Evolutionary conservation across 1,140 invertebrate species (phyloP).

Genomic region (Cylas formicarius): DNA sequence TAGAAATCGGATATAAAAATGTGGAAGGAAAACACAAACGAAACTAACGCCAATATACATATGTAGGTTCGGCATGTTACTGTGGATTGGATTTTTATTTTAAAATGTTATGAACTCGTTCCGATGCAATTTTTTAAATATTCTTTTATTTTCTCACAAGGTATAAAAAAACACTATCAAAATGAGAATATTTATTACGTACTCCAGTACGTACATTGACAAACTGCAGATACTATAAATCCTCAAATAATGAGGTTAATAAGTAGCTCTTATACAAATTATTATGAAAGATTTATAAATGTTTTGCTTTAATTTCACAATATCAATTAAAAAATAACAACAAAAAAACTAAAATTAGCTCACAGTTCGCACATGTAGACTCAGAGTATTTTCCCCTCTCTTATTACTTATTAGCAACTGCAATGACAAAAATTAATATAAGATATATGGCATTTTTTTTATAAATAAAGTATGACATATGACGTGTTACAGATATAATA

Average conservation of each 20-base stretch:
- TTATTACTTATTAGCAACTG: too few species aligned
- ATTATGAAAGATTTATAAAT: conserved; percentile 33
- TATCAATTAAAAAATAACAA: conserved; percentile 21
- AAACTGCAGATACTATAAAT: conserved; percentile 32
- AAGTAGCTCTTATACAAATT: conserved; percentile 34
- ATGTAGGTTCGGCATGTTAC: too few species aligned
- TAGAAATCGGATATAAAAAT: too few species aligned
- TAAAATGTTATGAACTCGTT: too few species aligned
- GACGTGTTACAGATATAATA: too few species aligned
- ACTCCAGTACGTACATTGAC: conserved; percentile 32
- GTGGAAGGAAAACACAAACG: too few species aligned
- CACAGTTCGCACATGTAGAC: conserved; percentile 21
- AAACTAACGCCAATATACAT: too few species aligned
- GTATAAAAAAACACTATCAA: conserved; percentile 16
- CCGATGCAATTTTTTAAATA: too few species aligned
- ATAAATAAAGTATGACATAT: too few species aligned
- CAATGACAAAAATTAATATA: too few species aligned
- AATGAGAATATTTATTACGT: conserved; percentile 36
- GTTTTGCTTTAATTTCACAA: conserved; percentile 27
- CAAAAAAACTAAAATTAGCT: conserved; percentile 25
- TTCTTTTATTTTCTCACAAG: too few species aligned
- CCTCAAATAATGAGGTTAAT: conserved; percentile 30
- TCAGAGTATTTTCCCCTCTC: conserved; percentile 23
- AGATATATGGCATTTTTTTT: conserved; percentile 13
- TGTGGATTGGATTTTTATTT: too few species aligned